phyloP scores from a whole-genome alignment of 2,888 invertebrate species.

The Ochlodes sylvanus region DNA sequence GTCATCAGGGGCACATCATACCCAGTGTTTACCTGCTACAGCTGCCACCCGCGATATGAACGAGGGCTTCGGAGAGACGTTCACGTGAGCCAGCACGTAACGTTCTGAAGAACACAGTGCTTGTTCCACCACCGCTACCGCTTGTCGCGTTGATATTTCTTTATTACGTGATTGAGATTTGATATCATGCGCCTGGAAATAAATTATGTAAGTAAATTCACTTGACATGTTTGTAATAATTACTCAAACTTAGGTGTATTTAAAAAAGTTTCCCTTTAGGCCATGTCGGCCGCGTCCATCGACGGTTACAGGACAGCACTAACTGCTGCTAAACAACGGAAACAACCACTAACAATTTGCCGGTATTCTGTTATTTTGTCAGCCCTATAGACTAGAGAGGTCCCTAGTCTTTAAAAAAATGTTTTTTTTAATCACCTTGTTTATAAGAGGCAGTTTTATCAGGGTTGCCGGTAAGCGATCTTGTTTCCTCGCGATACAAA shows the following conservation, averaged over 20 bases:
- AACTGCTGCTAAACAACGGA: too few species aligned
- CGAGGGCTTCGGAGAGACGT: background rate
- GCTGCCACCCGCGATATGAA: constrained; percentile 8
- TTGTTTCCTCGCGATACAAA: constrained; percentile 37
- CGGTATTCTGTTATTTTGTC: too few species aligned
- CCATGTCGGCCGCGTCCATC: too few species aligned
- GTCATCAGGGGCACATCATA: too few species aligned
- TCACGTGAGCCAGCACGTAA: background rate
- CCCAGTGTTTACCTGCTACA: constrained; percentile 12
- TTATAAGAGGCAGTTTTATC: constrained; percentile 38
- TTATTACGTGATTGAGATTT: background rate
- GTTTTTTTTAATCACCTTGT: background rate
- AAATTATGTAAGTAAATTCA: background rate
- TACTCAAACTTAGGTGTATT: too few species aligned
- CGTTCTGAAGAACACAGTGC: constrained; percentile 18
- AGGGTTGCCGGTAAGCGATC: constrained; percentile 40
- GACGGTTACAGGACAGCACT: too few species aligned
- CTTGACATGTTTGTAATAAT: too few species aligned
- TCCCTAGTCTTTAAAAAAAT: background rate
- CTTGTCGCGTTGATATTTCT: constrained; percentile 9
- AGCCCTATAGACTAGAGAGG: background rate
- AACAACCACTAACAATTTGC: too few species aligned
- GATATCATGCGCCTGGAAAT: background rate
- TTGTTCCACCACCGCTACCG: constrained; percentile 14
- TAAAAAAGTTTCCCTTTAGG: too few species aligned